Base-by-base conservation (phyloP, 2,888 invertebrate genomes). In the Corbicula japonica region DNA sequence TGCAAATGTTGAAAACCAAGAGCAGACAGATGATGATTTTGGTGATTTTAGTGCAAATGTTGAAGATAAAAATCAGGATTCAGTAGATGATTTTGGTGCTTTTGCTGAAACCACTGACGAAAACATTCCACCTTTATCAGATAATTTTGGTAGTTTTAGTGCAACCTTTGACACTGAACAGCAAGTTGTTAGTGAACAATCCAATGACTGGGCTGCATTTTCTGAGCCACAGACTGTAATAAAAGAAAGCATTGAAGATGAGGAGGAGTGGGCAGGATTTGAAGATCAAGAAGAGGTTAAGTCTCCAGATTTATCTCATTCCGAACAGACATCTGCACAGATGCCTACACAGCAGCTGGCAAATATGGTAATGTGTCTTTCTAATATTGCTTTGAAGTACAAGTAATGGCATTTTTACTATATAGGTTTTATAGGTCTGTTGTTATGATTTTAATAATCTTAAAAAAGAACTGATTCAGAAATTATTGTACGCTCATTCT, bases 201-300 rank as follows among this genome's bases (percentile, higher is more conserved):
- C 41, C 54, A 60, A 82, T 54, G 79, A 85, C 72, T 87, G 85
- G 86, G 85, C 86, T 62, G 69, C 86, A 63, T 86, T 86, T 74
- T 75, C 80, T 35, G 80, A 72, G 52, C 74, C 79, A 18, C 79
- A 79, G 48, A 58, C 73, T 48, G 65, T 38, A 21, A 32, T 48
- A 28, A 34, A 63, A n/a, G 46, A 21, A 28, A 69, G 46, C 3
- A 56, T 32, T 41, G 58, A 61, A 28, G 60, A 50, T 52, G 76
- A 81, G 58, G 85, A 83, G 26, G 83, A 84, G n/a, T 83, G 83
- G 83, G 72, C 70, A 30, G 77, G 69, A 21, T 81, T 83, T 76
- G 79, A 69, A n/a, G 75, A 73, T n/a, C n/a, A n/a, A 38, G 75
- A 77, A 26, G 41, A 52, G 28, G 56, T 34, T 32, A 26, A 12